A percentile compares a stretch with the other conserved stretches of the same genome.
phyloP scores from a whole-genome alignment of 2,888 invertebrate species.

The Girardia tigrina region DNA sequence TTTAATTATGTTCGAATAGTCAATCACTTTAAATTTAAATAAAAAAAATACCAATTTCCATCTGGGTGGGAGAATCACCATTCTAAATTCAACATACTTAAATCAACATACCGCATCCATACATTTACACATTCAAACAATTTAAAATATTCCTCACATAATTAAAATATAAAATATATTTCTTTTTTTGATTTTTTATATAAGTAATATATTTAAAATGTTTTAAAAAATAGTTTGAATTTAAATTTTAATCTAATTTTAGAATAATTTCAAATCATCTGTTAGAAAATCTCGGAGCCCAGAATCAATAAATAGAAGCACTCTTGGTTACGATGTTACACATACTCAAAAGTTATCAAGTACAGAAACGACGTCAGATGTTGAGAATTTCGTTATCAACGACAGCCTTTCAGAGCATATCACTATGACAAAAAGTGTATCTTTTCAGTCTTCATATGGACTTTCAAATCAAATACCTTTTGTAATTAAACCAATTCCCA shows the following conservation, averaged over 20 bases:
- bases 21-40: too few species aligned
- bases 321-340: neutral
- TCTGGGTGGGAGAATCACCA: too few species aligned
- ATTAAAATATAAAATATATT: too few species aligned
- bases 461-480: conserved; percentile 24
- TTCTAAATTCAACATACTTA: too few species aligned
- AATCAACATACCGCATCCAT: too few species aligned
- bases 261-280: conserved; percentile 35
- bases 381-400: neutral
- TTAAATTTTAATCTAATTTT: neutral
- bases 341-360: neutral
- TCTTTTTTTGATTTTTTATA: too few species aligned
- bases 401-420: conserved; percentile 17
- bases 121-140: too few species aligned
- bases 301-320: neutral
- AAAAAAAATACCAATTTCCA: too few species aligned
- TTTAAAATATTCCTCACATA: too few species aligned
- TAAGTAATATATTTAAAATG: neutral
- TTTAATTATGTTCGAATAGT: too few species aligned
- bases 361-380: neutral
- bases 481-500: conserved; percentile 33
- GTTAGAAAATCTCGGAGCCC: conserved; percentile 29
- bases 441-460: neutral
- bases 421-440: conserved; percentile 4
- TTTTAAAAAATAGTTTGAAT: neutral